Conservation (phyloP, 92 coral and sea anemone species). For the Epizoanthus rinbou region DNA sequence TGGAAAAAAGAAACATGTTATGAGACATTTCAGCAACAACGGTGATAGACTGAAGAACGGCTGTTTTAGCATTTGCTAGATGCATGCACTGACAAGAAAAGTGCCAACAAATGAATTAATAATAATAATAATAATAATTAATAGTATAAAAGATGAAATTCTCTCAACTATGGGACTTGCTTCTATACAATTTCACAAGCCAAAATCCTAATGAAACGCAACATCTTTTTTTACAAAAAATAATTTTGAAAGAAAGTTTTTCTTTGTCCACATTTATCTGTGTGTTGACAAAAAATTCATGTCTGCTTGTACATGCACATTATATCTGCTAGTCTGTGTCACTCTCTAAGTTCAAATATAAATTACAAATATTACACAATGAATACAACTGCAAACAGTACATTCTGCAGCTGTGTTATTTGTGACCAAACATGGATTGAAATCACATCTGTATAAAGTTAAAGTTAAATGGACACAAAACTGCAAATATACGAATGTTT, state of each 20-base stretch:
- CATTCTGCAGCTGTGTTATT: no score
- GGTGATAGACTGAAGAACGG: not conserved
- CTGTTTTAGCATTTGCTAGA: not conserved
- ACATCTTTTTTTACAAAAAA: conserved; percentile 2
- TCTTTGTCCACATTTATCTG: not conserved
- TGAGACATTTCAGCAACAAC: not conserved
- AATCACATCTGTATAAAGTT: no score
- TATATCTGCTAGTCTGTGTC: not conserved
- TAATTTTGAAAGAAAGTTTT: not conserved
- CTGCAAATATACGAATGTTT: no score
- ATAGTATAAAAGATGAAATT: not conserved
- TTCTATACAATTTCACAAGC: not conserved
- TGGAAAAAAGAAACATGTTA: conserved; percentile 5
- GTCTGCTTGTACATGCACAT: not conserved
- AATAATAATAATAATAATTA: no score
- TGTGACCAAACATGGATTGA: no score
- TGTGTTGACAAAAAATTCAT: not conserved
- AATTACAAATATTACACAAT: no score
- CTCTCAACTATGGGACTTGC: conserved; percentile 17
- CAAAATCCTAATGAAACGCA: not conserved
- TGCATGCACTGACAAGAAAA: conserved; percentile 13
- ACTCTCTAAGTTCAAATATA: no score
- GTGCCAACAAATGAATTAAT: not conserved
- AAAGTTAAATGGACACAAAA: no score
- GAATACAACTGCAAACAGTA: no score